Percentiles rank a stretch among this genome's conserved stretches.
Conservation (phyloP, 2,797 vertebrate species). For the Oreochromis grahami region DNA sequence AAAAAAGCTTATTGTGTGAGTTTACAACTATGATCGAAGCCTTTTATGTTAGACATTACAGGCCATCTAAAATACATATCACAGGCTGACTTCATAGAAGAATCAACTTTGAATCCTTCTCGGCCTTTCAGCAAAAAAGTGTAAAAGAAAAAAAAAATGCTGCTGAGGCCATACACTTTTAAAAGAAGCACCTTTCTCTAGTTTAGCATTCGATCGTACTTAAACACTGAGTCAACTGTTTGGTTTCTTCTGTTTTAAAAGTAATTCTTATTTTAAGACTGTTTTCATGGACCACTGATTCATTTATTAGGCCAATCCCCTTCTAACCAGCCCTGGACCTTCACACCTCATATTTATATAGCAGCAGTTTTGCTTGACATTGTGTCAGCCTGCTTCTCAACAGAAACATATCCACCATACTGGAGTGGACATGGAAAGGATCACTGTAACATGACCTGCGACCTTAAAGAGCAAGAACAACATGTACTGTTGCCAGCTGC, state of each 20-base stretch:
- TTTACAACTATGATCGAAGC: neutral
- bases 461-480: neutral
- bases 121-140: neutral
- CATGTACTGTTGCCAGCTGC: neutral
- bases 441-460: neutral
- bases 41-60: neutral
- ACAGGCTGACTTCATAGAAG: neutral
- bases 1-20: neutral
- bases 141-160: neutral
- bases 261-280: neutral
- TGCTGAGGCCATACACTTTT: neutral
- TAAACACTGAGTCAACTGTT: neutral
- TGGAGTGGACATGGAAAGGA: neutral
- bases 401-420: neutral
- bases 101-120: neutral
- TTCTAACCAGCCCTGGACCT: neutral
- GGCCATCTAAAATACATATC: neutral
- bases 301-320: neutral
- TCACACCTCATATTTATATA: neutral
- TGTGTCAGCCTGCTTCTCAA: neutral
- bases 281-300: neutral
- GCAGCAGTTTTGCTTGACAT: neutral
- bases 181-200: neutral
- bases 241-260: neutral
- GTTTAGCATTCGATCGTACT: neutral